Conservation (phyloP, 2,888 invertebrate species). For the Chaetogeoica ovagalla region DNA sequence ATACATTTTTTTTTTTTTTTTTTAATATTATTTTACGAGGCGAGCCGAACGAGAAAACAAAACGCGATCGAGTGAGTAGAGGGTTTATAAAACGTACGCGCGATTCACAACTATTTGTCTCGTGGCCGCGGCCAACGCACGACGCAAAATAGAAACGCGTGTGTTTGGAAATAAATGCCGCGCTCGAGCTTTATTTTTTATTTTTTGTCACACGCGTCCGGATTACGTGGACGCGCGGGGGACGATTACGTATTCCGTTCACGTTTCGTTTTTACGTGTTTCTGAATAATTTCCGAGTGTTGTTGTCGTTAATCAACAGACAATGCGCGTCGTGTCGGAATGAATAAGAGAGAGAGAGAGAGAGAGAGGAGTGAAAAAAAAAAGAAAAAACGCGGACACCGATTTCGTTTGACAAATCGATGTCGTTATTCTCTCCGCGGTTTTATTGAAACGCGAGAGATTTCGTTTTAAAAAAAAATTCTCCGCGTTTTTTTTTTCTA, state of each 20-base stretch:
- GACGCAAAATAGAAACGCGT: constrained; percentile 7
- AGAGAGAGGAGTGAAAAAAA: no score
- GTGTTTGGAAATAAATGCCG: not conserved
- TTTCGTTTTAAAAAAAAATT: not conserved
- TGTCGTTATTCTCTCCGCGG: not conserved
- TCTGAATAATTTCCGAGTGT: constrained; percentile 37
- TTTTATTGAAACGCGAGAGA: not conserved
- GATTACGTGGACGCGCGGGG: constrained; percentile 7
- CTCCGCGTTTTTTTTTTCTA: not conserved
- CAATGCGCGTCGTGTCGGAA: constrained; percentile 27
- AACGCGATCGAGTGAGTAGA: no score
- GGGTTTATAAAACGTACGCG: no score
- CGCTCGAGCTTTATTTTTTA: not conserved
- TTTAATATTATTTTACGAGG: no score
- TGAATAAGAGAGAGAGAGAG: not conserved
- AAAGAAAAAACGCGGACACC: not conserved
- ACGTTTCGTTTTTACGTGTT: constrained; percentile 43
- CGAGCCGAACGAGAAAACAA: no score
- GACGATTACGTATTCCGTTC: constrained; percentile 31
- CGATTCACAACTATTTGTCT: constrained; percentile 5
- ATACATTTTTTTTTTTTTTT: no score
- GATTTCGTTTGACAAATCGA: constrained; percentile 38
- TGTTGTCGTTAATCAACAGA: constrained; percentile 35
- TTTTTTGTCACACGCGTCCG: constrained; percentile 8
- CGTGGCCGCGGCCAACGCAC: not conserved